These are phyloP conservation scores for Thyatira batis DNA, from an alignment of 2,888 invertebrate species.

Conservation along the genomic window DNA sequence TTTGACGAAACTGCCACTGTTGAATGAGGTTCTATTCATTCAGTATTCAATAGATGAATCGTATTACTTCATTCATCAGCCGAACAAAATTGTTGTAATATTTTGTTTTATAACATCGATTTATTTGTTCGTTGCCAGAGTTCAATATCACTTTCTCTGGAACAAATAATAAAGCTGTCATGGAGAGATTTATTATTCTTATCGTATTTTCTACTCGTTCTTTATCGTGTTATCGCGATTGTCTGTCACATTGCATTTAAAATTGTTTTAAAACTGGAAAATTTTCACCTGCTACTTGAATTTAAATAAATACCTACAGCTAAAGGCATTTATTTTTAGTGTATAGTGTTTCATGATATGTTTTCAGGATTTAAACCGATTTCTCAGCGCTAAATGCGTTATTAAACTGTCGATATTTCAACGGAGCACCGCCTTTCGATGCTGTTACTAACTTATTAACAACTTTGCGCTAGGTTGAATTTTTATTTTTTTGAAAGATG, in stretches of 20 bases:
- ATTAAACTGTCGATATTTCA: neutral
- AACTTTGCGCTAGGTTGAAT: neutral
- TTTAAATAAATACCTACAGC: neutral
- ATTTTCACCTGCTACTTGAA: neutral
- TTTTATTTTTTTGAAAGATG: neutral
- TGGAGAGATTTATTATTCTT: slow-evolving; percentile 36
- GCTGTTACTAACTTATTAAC: neutral
- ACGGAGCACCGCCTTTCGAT: neutral
- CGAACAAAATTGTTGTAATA: slow-evolving; percentile 5
- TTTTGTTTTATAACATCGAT: slow-evolving; percentile 5
- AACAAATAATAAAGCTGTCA: slow-evolving; percentile 36
- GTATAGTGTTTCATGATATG: neutral
- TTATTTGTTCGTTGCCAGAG: slow-evolving; percentile 24
- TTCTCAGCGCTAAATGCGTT: neutral
- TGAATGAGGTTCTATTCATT: slow-evolving; percentile 38
- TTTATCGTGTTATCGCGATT: slow-evolving; percentile 38
- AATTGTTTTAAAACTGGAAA: slow-evolving; percentile 5
- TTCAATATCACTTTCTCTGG: slow-evolving; percentile 42
- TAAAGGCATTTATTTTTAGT: neutral
- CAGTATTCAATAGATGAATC: slow-evolving; percentile 12
- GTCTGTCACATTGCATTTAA: slow-evolving; percentile 25
- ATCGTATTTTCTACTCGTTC: slow-evolving; percentile 26
- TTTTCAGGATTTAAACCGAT: neutral
- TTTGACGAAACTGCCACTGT: slow-evolving; percentile 21
- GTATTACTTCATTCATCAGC: slow-evolving; percentile 5